Evolutionary conservation across 2,888 invertebrate species (phyloP), one percentile per base, ranked within the genome.

Genomic region (Drosophila leonis): DNA sequence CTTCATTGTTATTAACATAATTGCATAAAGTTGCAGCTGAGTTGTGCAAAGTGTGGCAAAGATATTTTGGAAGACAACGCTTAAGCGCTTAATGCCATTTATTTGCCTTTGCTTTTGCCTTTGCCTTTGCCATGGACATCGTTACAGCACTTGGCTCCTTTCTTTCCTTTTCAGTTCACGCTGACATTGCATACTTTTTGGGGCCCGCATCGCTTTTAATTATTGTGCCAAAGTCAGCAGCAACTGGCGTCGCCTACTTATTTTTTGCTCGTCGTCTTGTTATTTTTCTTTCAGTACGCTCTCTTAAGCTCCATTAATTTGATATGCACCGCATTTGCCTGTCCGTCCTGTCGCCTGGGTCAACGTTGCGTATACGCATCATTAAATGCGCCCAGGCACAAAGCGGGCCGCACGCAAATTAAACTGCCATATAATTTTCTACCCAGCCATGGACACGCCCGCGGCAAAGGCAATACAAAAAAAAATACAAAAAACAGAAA

Each of bases 1-100:
- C 59, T 67, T 80, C 84, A 82, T 86, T 86, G 86, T 90, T 90
- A 90, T 87, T 90, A 87, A 83, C 88, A 90, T 87, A 87, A 87
- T 87, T 87, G 90, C 88, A 88, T 80, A 80, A 87, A 82, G 78
- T 81, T 85, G 75, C 77, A 85, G 83, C 65, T 67, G 83, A 79
- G 66, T 55, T 60, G 57, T 48, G 75, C 79, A 69, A 66, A 75
- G 70, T 65, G 75, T 70, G 74, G 81, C 86, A 70, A 51, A 64
- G 88, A 80, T 83, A 85, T 69, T 82, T 57, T 65, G 35, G 48
- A 29, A 79, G 78, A 81, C 79, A 82, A 56, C 64, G 70, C 39
- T 63, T 73, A 75, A 83, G 80, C 78, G 65, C 68, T 75, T 74
- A 75, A 74, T 75, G 64, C 67, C 74, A 71, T 80, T 68, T 78